Evolutionary conservation across 2,113 vertebrate species (phyloP), one percentile per base, ranked within the genome.

Genomic region (Dipodomys spectabilis): DNA sequence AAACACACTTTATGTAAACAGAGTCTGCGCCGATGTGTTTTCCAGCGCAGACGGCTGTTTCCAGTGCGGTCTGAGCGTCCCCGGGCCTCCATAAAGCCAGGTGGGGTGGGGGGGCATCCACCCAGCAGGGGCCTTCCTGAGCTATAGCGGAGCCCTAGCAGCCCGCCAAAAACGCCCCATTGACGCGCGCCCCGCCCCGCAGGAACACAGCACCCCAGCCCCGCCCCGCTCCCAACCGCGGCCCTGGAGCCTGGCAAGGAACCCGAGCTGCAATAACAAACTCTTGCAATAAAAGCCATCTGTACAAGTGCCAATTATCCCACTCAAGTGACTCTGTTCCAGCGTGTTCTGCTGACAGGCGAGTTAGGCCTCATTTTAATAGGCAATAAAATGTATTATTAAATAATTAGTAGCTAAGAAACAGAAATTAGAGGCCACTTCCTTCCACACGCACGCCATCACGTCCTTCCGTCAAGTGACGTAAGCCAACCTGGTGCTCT

Each of bases 371-470:
- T 98, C 98, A 97, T 98, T 98, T 98, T 98, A 98, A 98, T 98
- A 98, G 97, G 98, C 98, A 98, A 98, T 98, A 98, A 99, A 98
- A 98, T 98, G 97, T 98, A 98, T 98, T 98, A 98, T 98, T 98
- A 98, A 98, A 98, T 98, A 98, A 98, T 99, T 98, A 98, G 98
- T 98, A 98, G 97, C 98, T 98, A 97, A 98, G 98, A 98, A 97
- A 98, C 97, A 98, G 96, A 98, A 98, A 98, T 98, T 97, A 98
- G 98, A 98, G 97, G 97, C 97, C 93, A 98, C 97, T 98, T 98
- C 97, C 97, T 97, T 97, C 98, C 97, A 88, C 95, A 97, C 95
- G 97, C 96, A 97, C 94, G 39, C 95, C 97, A 96, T 92, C 69
- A 96, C 53, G 95, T 96, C 97, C 97, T 98, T 97, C 97, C 96